Evolutionary conservation across 2,113 vertebrate genomes (phyloP).

Genomic region (Fulmarus glacialis): DNA sequence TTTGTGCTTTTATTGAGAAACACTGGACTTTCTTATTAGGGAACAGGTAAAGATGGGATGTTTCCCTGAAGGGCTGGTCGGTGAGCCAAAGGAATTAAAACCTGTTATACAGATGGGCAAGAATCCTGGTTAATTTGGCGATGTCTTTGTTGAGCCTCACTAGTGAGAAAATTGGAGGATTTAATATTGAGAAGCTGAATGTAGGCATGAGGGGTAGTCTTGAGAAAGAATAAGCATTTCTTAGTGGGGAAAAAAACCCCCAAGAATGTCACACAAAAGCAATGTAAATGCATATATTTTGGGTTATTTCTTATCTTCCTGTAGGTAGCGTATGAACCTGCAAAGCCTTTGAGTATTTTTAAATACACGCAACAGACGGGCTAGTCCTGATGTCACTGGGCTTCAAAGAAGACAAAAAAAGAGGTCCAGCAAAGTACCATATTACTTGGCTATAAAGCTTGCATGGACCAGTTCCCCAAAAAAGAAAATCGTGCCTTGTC

Average conservation of each 20-base stretch:
- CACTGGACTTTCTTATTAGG: constrained; percentile 96
- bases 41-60: constrained; percentile 78
- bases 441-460: not conserved
- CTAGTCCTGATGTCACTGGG: not conserved
- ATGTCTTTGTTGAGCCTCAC: not conserved
- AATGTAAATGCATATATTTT: not conserved
- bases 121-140: not conserved
- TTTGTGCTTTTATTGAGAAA: constrained; percentile 97
- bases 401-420: not conserved
- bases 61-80: not conserved
- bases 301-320: not conserved
- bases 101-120: not conserved
- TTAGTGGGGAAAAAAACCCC: not conserved
- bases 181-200: not conserved
- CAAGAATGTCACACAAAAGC: not conserved
- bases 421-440: not conserved
- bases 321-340: not conserved
- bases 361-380: not conserved
- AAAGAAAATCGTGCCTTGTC: not conserved
- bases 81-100: not conserved
- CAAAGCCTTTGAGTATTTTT: not conserved
- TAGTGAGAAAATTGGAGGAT: not conserved
- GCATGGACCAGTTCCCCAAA: not conserved
- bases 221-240: not conserved
- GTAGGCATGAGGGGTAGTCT: not conserved